phyloP scores from a whole-genome alignment of 2,888 invertebrate genomes.

The Lycaena phlaeas region DNA sequence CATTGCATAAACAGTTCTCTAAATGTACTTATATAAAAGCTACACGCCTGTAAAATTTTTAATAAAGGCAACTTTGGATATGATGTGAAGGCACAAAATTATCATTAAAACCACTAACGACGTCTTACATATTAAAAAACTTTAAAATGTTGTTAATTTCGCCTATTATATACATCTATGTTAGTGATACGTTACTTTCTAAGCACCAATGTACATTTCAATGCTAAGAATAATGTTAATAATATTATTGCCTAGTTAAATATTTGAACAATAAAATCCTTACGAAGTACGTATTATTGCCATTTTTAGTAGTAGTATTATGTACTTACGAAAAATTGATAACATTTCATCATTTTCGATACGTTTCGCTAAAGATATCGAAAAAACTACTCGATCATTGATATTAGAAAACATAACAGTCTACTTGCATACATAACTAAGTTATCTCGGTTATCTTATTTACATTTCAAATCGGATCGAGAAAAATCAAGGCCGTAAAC shows the following conservation, averaged over 20 bases:
- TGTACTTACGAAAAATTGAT: conserved; percentile 11
- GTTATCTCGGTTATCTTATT: conserved; percentile 49
- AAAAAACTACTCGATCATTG: conserved; percentile 38
- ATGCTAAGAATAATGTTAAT: conserved; percentile 27
- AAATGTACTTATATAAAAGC: conserved; percentile 58
- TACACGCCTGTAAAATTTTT: conserved; percentile 41
- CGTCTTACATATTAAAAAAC: conserved; percentile 33
- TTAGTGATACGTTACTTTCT: conserved; percentile 27
- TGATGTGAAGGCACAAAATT: conserved; percentile 67
- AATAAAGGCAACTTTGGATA: conserved; percentile 64
- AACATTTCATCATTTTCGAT: background rate
- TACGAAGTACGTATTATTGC: conserved; percentile 68
- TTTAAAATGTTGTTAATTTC: conserved; percentile 32
- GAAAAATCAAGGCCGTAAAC: conserved; percentile 51
- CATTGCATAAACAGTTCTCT: conserved; percentile 34
- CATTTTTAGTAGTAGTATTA: conserved; percentile 41
- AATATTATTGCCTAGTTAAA: conserved; percentile 44
- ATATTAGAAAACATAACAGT: conserved; percentile 41
- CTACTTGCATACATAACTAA: conserved; percentile 42
- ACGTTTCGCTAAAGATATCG: conserved; percentile 13
- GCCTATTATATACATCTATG: conserved; percentile 24
- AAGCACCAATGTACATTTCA: conserved; percentile 48
- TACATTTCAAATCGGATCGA: conserved; percentile 57
- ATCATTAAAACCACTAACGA: conserved; percentile 35
- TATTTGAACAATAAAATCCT: conserved; percentile 52